These are phyloP conservation scores for Sceloporus tristichus DNA, from an alignment of 2,113 vertebrate species.

Conservation along the genomic window DNA sequence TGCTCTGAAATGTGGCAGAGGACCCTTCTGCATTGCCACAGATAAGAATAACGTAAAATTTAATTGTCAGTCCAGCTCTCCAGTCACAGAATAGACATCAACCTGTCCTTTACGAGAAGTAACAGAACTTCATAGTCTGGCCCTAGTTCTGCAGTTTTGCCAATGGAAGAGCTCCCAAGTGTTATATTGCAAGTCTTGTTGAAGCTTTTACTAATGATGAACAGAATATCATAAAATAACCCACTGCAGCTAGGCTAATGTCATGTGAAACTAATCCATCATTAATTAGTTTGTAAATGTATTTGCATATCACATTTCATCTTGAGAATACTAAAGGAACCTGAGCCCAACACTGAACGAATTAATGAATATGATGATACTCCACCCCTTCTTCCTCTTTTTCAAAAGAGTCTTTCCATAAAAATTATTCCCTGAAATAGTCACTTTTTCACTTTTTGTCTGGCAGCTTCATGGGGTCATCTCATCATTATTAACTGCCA, in stretches of 20 bases:
- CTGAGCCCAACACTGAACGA: accelerated
- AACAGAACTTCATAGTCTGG: no score
- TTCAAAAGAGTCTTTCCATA: constrained; percentile 28
- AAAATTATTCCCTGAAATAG: neutral
- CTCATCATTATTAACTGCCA: neutral
- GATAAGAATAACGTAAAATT: no score
- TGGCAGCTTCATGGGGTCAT: neutral
- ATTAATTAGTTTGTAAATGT: constrained; percentile 32
- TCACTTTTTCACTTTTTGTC: neutral
- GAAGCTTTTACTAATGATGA: neutral
- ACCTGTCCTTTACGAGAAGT: no score
- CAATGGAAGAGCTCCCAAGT: no score
- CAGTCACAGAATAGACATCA: no score
- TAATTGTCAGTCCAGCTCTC: no score
- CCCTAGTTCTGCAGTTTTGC: no score
- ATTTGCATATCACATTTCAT: constrained; percentile 22
- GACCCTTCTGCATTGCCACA: no score
- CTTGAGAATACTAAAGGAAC: constrained; percentile 26
- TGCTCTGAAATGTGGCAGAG: no score
- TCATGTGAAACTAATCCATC: constrained; percentile 31
- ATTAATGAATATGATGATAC: neutral
- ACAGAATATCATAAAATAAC: neutral
- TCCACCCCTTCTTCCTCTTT: constrained; percentile 12
- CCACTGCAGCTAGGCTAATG: neutral
- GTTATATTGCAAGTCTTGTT: no score